Base-by-base conservation (phyloP, 1,140 invertebrate genomes). In the Trichoplusia ni region DNA sequence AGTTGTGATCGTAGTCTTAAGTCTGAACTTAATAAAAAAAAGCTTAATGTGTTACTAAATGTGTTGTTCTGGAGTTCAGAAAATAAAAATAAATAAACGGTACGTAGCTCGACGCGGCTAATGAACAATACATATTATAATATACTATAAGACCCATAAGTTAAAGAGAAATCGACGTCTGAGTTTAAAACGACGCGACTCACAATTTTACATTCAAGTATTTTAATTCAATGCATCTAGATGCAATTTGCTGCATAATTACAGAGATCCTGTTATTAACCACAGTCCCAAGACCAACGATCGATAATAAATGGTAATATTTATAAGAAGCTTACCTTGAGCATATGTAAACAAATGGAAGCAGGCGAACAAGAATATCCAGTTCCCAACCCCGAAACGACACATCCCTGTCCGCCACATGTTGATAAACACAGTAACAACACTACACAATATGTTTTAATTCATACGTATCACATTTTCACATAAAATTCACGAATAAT, bases 381-480 rank as follows among this genome's bases (percentile, higher is more conserved):
- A 90, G 82, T 89, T 86, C 75, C 79, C 82, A 23, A 80, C 73
- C 54, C 82, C 81, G 71, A 89, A 89, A 75, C 77, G 79, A 71
- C 79, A 84, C 77, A 89, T 82, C 73, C 85, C 87, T 83, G 87
- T 91, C 87, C 86, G 87, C 54, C 82, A 87, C 89, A 90, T 90
- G 40, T 64, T 87, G 69, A 42, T 82, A 81, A 56, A 46, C 82
- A 84, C 81, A 78, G 51, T 35, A 77, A 81, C 59, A 64, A 75
- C 87, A 89, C 84, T 81, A 69, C 83, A 84, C 81, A 68, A 72
- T 40, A 80, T 51, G 64, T 84, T 91, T 89, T 91, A 90, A 90
- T 91, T 91, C 89, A 91, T 89, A 67, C 72, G 69, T 69, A 79
- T 87, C 84, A 89, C 86, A 90, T 89, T 89, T 88, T 90, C 80